Evolutionary conservation across 2,888 invertebrate species (phyloP), one percentile per base, ranked within the genome.

Genomic region (Lacanobia wlatinum): DNA sequence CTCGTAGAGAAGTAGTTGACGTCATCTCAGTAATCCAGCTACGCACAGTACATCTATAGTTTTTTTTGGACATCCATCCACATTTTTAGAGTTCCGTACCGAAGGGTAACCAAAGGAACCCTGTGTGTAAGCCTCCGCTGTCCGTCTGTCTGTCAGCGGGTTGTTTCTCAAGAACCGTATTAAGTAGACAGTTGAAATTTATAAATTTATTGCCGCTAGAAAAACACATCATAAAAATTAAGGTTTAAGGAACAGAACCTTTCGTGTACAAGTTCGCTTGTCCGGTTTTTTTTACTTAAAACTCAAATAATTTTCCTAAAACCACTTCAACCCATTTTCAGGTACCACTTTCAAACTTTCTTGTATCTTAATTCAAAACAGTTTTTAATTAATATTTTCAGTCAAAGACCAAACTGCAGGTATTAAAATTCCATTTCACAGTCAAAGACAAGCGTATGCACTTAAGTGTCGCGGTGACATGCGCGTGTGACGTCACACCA

Each of bases 401-500:
- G 12, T 23, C 12, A 21, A 59, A 18, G 1, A 38, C n/a, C 3
- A 28, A 64, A 64, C 1, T 9, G 2, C 12, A 38, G 34, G 34
- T 73, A 73, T 53, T 79, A 6, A 53, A 52, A 78, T 53, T 34
- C 16, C 16, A 46, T 28, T 23, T 48, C 40, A 7, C 12, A 46
- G 1, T 23, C 16, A 21, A 7, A n/a, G 40, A 9, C 46, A 46
- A 62, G 18, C 61, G 38, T 21, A 46, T 53, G 56, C 70, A 67
- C 60, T 28, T 16, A 53, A 16, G 12, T 18, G 14, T n/a, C 48
- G 59, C 38, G 69, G 73, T 66, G 46, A 78, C 67, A 76, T 68
- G 67, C 73, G 23, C 50, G 65, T 60, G 61, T 46, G 4, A 70
- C 61, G 61, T 65, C 60, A 73, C 60, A 74, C 65, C 70, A 65